A percentile compares a stretch with the other conserved stretches of the same genome.
phyloP scores from a whole-genome alignment of 1,140 invertebrate genomes.

The Bursaphelenchus mucronatus region DNA sequence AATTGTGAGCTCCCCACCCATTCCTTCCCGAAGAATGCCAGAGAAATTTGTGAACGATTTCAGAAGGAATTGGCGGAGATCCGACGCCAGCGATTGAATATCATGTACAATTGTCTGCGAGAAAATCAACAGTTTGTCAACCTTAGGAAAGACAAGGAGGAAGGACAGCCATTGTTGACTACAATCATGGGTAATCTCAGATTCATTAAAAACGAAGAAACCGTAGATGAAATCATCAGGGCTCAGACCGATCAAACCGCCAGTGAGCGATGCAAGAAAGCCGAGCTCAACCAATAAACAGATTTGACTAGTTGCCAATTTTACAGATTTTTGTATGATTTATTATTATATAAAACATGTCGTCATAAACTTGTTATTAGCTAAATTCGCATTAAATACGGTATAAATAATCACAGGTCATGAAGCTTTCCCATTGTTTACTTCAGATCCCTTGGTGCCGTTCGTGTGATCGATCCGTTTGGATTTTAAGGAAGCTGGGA shows the following conservation, averaged over 20 bases:
- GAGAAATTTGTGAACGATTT: conserved; percentile 32
- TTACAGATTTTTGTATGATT: neutral
- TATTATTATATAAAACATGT: neutral
- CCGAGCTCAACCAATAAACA: conserved; percentile 17
- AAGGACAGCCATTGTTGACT: conserved; percentile 7
- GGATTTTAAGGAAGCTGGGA: no score
- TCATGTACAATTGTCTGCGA: conserved; percentile 32
- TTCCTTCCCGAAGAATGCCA: conserved; percentile 42
- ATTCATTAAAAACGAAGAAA: conserved; percentile 29
- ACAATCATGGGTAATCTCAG: conserved; percentile 24
- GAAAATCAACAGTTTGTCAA: conserved; percentile 36
- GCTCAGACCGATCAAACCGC: conserved; percentile 36
- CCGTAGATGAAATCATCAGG: conserved; percentile 38
- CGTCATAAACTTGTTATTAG: neutral
- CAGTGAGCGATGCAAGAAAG: conserved; percentile 40
- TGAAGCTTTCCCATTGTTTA: no score
- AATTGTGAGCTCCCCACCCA: conserved; percentile 46
- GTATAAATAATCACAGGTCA: no score
- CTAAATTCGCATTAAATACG: neutral
- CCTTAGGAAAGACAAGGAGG: conserved; percentile 6
- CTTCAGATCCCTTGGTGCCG: no score
- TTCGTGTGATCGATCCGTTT: no score
- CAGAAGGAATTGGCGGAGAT: conserved; percentile 35
- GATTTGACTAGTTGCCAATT: neutral
- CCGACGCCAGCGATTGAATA: conserved; percentile 28